Percentiles rank a stretch among this genome's conserved stretches.
Evolutionary conservation across 1,140 invertebrate genomes (phyloP).

Genomic region (Caenorhabditis inopinata): DNA sequence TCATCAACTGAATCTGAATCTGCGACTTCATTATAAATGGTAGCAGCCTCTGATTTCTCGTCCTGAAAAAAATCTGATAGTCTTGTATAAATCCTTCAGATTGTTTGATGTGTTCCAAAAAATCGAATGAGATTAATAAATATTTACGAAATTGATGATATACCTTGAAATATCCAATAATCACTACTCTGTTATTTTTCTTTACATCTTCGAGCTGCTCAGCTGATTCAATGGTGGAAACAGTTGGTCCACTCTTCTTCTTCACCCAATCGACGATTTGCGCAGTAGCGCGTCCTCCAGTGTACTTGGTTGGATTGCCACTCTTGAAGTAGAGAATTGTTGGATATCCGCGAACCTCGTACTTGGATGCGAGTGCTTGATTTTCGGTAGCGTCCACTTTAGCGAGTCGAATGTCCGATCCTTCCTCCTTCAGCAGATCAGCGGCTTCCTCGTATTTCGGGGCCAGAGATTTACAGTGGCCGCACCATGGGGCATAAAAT

Average conservation of each 20-base stretch:
- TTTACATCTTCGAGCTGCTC: conserved; percentile 80
- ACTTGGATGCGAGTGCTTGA: conserved; percentile 82
- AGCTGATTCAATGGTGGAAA: conserved; percentile 78
- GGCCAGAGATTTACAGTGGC: conserved; percentile 93
- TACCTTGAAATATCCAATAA: conserved; percentile 90
- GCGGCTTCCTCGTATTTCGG: conserved; percentile 98
- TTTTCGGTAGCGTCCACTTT: conserved; percentile 97
- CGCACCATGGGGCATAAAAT: conserved; percentile 94
- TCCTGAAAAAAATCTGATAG: conserved; percentile 72
- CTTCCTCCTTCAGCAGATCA: conserved; percentile 76
- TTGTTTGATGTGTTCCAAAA: neutral
- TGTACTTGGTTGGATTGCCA: conserved; percentile 80
- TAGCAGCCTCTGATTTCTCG: conserved; percentile 76
- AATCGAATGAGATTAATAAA: no score
- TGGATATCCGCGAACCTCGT: conserved; percentile 82
- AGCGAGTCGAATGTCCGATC: conserved; percentile 82
- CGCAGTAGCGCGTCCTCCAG: conserved; percentile 83
- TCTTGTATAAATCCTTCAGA: neutral
- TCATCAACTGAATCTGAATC: conserved; percentile 64
- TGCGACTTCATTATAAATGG: neutral
- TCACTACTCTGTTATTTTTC: conserved; percentile 73
- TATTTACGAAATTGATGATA: no score
- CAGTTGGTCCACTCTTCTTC: conserved; percentile 91
- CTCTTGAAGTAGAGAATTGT: conserved; percentile 95
- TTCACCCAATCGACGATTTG: conserved; percentile 90